phyloP scores from a whole-genome alignment of 2,797 vertebrate genomes.

The Melanotaenia nigrans region DNA sequence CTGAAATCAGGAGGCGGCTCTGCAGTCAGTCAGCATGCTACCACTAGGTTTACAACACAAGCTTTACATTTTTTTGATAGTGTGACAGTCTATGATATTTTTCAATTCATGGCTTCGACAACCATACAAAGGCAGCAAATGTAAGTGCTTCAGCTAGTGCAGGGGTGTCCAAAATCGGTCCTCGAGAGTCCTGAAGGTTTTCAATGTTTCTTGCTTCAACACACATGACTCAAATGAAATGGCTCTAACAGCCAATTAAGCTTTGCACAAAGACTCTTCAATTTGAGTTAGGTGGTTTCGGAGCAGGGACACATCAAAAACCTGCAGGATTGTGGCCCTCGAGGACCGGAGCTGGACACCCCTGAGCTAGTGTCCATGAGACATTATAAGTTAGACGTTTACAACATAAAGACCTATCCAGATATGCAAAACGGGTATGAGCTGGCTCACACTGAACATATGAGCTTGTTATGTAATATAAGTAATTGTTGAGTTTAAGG shows the following conservation, averaged over 20 bases:
- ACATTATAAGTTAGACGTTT: constrained; percentile 17
- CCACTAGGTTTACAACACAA: constrained; percentile 36
- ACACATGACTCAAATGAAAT: no score
- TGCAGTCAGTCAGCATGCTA: constrained; percentile 47
- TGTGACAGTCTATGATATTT: constrained; percentile 58
- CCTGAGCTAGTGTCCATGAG: constrained; percentile 14
- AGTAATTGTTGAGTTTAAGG: neutral
- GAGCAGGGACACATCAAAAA: no score
- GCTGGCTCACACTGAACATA: neutral
- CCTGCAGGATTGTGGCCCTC: no score
- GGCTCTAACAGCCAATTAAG: no score
- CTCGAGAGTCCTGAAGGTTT: no score
- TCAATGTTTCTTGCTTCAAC: no score
- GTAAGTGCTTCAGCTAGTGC: constrained; percentile 1
- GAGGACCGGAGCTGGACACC: no score
- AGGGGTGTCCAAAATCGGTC: no score
- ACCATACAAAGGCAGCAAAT: constrained; percentile 37
- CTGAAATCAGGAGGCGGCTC: constrained; percentile 31
- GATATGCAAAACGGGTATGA: neutral
- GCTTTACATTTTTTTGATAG: constrained; percentile 53
- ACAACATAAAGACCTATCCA: constrained; percentile 2
- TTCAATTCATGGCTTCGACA: constrained; percentile 49
- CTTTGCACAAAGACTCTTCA: no score
- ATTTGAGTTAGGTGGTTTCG: no score
- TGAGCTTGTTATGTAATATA: neutral